These are phyloP conservation scores for Actinemys pallida DNA, from an alignment of 2,113 vertebrate species.

Conservation along the genomic window DNA sequence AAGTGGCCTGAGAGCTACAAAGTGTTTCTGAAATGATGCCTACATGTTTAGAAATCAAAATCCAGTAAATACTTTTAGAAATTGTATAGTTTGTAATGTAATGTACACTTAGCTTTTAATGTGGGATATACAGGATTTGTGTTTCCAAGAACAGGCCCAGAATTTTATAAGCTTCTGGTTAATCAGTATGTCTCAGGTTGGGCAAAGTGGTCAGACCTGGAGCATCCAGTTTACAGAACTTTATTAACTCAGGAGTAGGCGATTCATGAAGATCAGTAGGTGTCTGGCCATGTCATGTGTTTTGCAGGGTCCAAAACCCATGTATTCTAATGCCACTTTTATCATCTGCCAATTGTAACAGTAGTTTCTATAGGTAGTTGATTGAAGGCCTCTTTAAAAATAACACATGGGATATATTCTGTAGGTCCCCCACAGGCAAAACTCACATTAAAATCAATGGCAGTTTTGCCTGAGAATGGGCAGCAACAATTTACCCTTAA, in stretches of 20 bases:
- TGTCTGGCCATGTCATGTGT: slow-evolving; percentile 30
- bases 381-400: slow-evolving; percentile 21
- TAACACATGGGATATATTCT: not conserved
- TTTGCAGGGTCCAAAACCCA: slow-evolving; percentile 16
- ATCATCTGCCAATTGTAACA: slow-evolving; percentile 23
- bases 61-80: not conserved
- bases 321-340: not conserved
- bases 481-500: not conserved
- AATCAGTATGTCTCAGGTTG: not conserved
- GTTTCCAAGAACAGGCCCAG: not conserved
- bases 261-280: not conserved
- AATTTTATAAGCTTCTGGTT: not conserved
- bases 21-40: not conserved
- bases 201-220: not conserved
- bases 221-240: not conserved
- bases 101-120: not conserved
- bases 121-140: not conserved
- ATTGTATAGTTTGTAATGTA: not conserved
- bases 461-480: not conserved
- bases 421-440: not conserved
- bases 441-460: not conserved
- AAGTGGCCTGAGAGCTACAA: not conserved
- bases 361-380: not conserved
- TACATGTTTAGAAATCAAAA: not conserved
- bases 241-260: not conserved